Evolutionary conservation across 2,888 invertebrate genomes (phyloP), one percentile per base, ranked within the genome.

Genomic region (Meganola albula): DNA sequence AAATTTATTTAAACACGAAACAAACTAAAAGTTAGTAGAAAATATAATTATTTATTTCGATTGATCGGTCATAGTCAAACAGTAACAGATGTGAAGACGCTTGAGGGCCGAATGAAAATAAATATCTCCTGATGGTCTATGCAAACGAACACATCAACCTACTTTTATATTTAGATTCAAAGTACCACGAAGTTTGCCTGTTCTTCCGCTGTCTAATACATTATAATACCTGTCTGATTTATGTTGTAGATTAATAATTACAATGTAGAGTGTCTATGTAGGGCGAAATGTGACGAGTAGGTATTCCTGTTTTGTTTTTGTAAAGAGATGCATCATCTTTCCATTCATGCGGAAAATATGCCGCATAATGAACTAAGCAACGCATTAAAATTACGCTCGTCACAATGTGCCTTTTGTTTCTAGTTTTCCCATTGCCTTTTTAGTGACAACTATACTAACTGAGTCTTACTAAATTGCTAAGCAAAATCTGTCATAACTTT

Each of bases 61-160:
- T 50, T 46, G 31, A 47, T 51, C 40, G 35, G n/a, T n/a, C n/a
- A n/a, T n/a, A n/a, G n/a, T n/a, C n/a, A n/a, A 5, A 20, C 6
- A 36, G 39, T 44, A 57, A 56, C 59, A 65, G 61, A 66, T 65
- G 61, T 60, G 52, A 57, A 57, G 48, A 53, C 37, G 49, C 49
- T 54, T 16, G 54, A 54, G 59, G 58, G 54, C 63, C 52, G 58
- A 65, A 74, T 72, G 57, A 69, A 79, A 79, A 78, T 77, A 78
- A 78, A 76, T 75, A 76, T 65, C 69, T 63, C 52, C 63, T 66
- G 63, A 63, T 70, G 60, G 64, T 59, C 54, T 67, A 68, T 53
- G 59, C 64, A 66, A 67, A 70, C 72, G 65, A 67, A 66, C 60
- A 63, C 59, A 63, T 62, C 65, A 67, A 69, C 71, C 73, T 67